These are phyloP conservation scores for Phasia obesa DNA, from an alignment of 2,888 invertebrate species.

Conservation along the genomic window DNA sequence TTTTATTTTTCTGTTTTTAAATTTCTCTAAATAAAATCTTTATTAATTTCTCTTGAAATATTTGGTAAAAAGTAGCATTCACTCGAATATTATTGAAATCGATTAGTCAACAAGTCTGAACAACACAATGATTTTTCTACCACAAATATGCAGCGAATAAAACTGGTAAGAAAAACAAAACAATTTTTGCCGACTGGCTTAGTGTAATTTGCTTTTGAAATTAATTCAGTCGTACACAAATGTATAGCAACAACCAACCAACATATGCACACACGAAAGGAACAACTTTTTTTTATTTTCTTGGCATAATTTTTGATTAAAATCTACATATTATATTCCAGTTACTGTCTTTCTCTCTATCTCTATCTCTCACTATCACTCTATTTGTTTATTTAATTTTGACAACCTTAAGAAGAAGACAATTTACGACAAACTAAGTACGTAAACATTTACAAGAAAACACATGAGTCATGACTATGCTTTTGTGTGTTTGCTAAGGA, in stretches of 20 bases:
- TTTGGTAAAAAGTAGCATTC: too few relatives aligned
- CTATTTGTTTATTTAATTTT: slow-evolving; percentile 38
- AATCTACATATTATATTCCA: neutral
- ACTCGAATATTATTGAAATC: too few relatives aligned
- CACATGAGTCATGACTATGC: slow-evolving; percentile 10
- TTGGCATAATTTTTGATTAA: too few relatives aligned
- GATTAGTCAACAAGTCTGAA: too few relatives aligned
- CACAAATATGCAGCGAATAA: too few relatives aligned
- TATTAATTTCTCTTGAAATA: too few relatives aligned
- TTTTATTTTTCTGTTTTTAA: too few relatives aligned
- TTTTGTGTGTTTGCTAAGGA: neutral
- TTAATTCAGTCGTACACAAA: slow-evolving; percentile 34
- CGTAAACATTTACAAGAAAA: slow-evolving; percentile 47
- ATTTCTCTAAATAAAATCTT: too few relatives aligned
- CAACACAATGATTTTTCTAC: too few relatives aligned
- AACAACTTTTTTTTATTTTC: slow-evolving; percentile 42
- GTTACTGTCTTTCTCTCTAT: neutral
- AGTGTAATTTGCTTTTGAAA: slow-evolving; percentile 42
- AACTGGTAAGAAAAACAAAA: slow-evolving; percentile 4
- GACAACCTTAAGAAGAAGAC: slow-evolving; percentile 13
- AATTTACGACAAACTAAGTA: slow-evolving; percentile 17
- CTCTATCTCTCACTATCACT: too few relatives aligned
- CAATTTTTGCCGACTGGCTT: slow-evolving; percentile 4
- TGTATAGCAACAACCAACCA: neutral
- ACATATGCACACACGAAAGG: neutral